phyloP scores from a whole-genome alignment of 1,140 invertebrate genomes.

The Lucilia sericata region DNA sequence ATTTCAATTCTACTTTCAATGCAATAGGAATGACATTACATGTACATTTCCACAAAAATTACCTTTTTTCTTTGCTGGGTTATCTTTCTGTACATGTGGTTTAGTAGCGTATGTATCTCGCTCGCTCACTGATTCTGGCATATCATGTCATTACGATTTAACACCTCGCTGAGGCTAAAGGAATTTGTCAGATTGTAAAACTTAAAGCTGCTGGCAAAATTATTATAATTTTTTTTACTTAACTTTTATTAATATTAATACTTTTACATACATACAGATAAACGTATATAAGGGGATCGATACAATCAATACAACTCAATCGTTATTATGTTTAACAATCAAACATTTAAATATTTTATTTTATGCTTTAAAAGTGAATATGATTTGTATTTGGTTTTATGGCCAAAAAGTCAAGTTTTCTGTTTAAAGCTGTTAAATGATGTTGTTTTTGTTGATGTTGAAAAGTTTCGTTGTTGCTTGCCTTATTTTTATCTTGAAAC shows the following conservation, averaged over 20 bases:
- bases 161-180: slow-evolving; percentile 42
- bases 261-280: too few species aligned
- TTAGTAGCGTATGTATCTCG: neutral
- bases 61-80: too few species aligned
- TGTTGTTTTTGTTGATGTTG: neutral
- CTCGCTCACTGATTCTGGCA: slow-evolving; percentile 19
- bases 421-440: slow-evolving; percentile 6
- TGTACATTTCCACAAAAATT: too few species aligned
- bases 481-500: neutral
- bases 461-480: neutral
- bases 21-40: too few species aligned
- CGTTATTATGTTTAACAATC: neutral
- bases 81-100: too few species aligned
- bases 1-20: too few species aligned
- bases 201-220: slow-evolving; percentile 15
- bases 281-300: neutral
- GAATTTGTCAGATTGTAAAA: slow-evolving; percentile 41
- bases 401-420: neutral
- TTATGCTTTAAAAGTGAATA: neutral
- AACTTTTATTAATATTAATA: neutral
- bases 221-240: neutral
- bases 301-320: slow-evolving; percentile 1
- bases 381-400: neutral
- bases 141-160: slow-evolving; percentile 46
- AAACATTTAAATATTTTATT: neutral